Conservation (phyloP, 1,140 invertebrate species). For the Caenorhabditis briggsae region DNA sequence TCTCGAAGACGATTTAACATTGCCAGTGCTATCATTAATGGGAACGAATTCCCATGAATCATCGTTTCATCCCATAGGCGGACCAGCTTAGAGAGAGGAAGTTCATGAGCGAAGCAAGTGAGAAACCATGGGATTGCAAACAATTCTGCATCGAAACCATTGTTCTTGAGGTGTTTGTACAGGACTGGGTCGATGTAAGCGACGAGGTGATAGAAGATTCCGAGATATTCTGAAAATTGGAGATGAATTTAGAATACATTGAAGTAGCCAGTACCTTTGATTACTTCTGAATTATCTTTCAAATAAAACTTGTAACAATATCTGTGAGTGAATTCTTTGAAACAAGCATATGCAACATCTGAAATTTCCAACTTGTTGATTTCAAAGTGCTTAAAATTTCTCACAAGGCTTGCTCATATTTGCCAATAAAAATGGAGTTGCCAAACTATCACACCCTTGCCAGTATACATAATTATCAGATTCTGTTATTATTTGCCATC, state of each 20-base stretch:
- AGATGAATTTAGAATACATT: background rate
- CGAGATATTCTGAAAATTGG: constrained; percentile 86
- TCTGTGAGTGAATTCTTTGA: constrained; percentile 93
- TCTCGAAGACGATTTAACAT: background rate
- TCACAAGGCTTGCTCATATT: constrained; percentile 88
- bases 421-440: constrained; percentile 94
- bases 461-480: constrained; percentile 97
- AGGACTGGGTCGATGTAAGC: constrained; percentile 94
- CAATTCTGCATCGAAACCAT: constrained; percentile 92
- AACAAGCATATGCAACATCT: constrained; percentile 87
- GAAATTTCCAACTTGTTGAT: constrained; percentile 14
- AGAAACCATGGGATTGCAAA: constrained; percentile 81
- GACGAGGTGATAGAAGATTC: constrained; percentile 94
- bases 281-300: constrained; percentile 96
- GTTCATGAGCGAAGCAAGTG: constrained; percentile 96
- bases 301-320: constrained; percentile 97
- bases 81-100: constrained; percentile 96
- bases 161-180: constrained; percentile 90
- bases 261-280: constrained; percentile 82
- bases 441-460: constrained; percentile 98
- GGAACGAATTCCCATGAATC: constrained; percentile 92
- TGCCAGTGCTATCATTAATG: constrained; percentile 89
- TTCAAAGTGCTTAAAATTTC: background rate
- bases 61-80: constrained; percentile 97
- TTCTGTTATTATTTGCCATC: constrained; percentile 88